Conservation (phyloP, 2,888 invertebrate genomes). For the Phengaris arion region DNA sequence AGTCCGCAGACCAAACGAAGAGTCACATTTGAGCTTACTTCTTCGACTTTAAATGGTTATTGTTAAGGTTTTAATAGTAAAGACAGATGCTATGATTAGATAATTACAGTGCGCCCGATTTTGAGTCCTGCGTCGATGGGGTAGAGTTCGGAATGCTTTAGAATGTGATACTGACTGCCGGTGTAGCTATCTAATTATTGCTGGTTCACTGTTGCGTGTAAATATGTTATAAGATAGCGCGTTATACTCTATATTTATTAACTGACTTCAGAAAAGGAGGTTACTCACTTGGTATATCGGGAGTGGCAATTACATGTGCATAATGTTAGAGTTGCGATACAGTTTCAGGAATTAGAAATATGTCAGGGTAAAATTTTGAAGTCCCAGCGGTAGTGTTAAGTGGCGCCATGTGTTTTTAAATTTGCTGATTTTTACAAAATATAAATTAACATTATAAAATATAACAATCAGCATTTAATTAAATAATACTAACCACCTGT, state of each 20-base stretch:
- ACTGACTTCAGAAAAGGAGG: neutral
- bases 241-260: slow-evolving; percentile 44
- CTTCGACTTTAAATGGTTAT: slow-evolving; percentile 31
- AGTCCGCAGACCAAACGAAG: slow-evolving; percentile 33
- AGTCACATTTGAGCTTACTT: slow-evolving; percentile 36
- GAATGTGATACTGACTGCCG: slow-evolving; percentile 25
- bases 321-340: slow-evolving; percentile 29
- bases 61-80: slow-evolving; percentile 26
- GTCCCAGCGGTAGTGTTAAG: neutral
- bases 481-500: neutral
- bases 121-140: neutral
- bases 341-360: slow-evolving; percentile 3
- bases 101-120: slow-evolving; percentile 11
- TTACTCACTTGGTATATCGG: slow-evolving; percentile 32
- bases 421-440: neutral
- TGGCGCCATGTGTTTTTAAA: neutral
- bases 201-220: slow-evolving; percentile 44
- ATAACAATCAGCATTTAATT: neutral
- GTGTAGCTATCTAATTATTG: slow-evolving; percentile 30
- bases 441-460: neutral
- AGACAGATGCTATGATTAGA: slow-evolving; percentile 22
- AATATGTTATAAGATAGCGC: slow-evolving; percentile 60
- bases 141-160: slow-evolving; percentile 19
- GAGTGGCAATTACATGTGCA: slow-evolving; percentile 53
- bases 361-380: slow-evolving; percentile 1